Evolutionary conservation across 2,888 invertebrate genomes (phyloP).

Genomic region (Andrena haemorrhoa): DNA sequence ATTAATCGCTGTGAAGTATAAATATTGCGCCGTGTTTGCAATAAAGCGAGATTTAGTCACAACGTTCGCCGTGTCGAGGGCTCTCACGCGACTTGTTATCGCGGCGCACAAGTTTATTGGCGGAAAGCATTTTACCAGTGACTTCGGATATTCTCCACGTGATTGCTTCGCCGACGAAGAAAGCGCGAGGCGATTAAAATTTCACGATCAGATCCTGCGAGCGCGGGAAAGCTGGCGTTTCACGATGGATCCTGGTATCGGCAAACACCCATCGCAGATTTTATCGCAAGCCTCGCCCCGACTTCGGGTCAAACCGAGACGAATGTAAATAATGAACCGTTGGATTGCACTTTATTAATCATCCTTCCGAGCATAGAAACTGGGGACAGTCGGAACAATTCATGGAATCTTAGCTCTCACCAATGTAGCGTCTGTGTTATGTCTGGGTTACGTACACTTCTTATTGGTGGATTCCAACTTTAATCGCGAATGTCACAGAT

Average conservation of each 20-base stretch:
- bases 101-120: slow-evolving; percentile 26
- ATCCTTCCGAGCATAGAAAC: too few species aligned
- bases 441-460: not conserved
- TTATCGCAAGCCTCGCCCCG: slow-evolving; percentile 25
- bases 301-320: not conserved
- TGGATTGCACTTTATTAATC: not conserved
- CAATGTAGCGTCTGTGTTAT: too few species aligned
- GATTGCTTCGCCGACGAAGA: slow-evolving; percentile 45
- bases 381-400: not conserved
- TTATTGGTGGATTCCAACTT: not conserved
- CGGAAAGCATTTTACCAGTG: slow-evolving; percentile 39
- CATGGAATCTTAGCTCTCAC: too few species aligned
- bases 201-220: slow-evolving; percentile 37
- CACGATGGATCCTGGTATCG: slow-evolving; percentile 24
- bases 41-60: slow-evolving; percentile 16
- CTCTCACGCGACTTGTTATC: slow-evolving; percentile 20
- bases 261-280: slow-evolving; percentile 38
- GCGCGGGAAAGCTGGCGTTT: slow-evolving; percentile 41
- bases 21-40: slow-evolving; percentile 4
- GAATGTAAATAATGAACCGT: slow-evolving; percentile 3
- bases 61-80: not conserved
- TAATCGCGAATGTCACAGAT: not conserved
- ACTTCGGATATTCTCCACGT: slow-evolving; percentile 32
- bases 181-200: slow-evolving; percentile 53
- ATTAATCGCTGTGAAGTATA: not conserved